Conservation (phyloP, 2,888 invertebrate genomes). For the Heliconius ethilla region DNA sequence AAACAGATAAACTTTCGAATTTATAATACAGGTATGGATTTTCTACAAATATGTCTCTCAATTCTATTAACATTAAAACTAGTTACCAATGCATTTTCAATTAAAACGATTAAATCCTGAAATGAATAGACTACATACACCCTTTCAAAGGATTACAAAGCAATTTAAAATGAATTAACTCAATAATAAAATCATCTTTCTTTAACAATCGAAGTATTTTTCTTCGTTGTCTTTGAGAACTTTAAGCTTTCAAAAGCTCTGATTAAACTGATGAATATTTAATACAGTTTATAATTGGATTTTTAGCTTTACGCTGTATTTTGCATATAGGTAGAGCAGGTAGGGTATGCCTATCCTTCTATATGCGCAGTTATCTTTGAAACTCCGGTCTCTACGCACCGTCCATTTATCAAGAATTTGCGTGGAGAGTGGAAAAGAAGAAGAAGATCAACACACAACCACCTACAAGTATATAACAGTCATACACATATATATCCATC, state of each 20-base stretch:
- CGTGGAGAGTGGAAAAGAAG: too few species aligned
- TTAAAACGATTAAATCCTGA: not conserved
- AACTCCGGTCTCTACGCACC: too few species aligned
- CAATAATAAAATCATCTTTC: not conserved
- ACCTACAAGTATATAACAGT: too few species aligned
- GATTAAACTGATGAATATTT: not conserved
- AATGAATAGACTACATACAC: not conserved
- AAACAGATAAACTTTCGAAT: too few species aligned
- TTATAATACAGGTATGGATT: too few species aligned
- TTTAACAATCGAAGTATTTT: constrained; percentile 5
- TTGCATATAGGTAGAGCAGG: too few species aligned
- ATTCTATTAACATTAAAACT: not conserved
- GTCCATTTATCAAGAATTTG: too few species aligned
- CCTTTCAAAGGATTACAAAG: constrained; percentile 1
- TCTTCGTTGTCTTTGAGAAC: not conserved
- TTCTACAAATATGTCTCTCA: too few species aligned
- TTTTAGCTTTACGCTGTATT: not conserved
- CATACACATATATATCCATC: too few species aligned
- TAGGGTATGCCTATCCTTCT: too few species aligned
- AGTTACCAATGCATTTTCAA: not conserved
- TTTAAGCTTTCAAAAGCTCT: constrained; percentile 10
- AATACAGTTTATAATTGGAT: not conserved
- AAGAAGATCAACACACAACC: too few species aligned
- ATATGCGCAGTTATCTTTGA: too few species aligned
- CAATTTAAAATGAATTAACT: constrained; percentile 13